Conservation (phyloP, 2,888 invertebrate genomes). For the Cybosia mesomella region DNA sequence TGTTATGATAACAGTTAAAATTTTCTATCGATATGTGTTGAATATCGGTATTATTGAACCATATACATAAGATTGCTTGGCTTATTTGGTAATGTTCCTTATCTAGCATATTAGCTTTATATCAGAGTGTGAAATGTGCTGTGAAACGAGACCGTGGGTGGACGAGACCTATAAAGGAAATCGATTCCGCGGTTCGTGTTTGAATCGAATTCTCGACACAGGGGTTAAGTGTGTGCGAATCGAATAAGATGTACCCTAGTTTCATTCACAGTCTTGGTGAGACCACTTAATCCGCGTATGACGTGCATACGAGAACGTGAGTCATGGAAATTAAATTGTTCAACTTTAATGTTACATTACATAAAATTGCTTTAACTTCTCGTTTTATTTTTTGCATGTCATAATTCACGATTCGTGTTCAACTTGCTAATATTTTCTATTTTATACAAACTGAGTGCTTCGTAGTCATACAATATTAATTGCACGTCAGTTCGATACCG, state of each 20-base stretch:
- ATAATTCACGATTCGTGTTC: constrained; percentile 26
- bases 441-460: neutral
- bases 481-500: neutral
- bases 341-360: constrained; percentile 37
- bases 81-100: constrained; percentile 44
- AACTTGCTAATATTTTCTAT: neutral
- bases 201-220: constrained; percentile 73
- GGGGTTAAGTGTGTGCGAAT: constrained; percentile 75
- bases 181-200: constrained; percentile 72
- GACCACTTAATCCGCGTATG: constrained; percentile 39
- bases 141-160: constrained; percentile 71
- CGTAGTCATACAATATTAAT: neutral
- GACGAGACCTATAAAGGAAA: constrained; percentile 75
- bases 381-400: constrained; percentile 31
- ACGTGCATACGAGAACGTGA: constrained; percentile 34
- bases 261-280: constrained; percentile 45
- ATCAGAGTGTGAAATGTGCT: constrained; percentile 56
- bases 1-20: constrained; percentile 35
- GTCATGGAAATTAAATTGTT: constrained; percentile 45
- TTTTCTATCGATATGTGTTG: constrained; percentile 35
- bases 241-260: constrained; percentile 73
- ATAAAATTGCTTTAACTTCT: constrained; percentile 17
- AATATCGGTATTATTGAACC: constrained; percentile 36
- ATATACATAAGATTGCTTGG: constrained; percentile 20
- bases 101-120: constrained; percentile 52